A percentile compares a stretch with the other conserved stretches of the same genome.
Evolutionary conservation across 2,113 vertebrate species (phyloP).

Genomic region (Sturnira hondurensis): DNA sequence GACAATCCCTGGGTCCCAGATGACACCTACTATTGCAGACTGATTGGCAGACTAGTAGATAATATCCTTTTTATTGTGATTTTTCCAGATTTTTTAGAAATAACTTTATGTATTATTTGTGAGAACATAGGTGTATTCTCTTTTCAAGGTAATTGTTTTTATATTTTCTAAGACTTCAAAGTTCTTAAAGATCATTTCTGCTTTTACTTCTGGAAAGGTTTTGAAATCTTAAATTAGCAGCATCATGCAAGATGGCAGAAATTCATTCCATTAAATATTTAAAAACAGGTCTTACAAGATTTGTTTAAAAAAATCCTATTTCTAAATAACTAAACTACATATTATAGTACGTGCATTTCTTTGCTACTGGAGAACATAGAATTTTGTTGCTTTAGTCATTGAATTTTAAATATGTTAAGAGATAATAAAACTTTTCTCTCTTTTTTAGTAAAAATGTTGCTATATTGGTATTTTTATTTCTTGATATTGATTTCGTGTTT

Average conservation of each 20-base stretch:
- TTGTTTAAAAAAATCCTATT: neutral
- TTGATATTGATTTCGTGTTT: slow-evolving; percentile 33
- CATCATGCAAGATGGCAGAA: neutral
- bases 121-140: neutral
- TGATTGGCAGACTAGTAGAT: slow-evolving; percentile 97
- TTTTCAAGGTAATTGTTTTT: slow-evolving; percentile 32
- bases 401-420: neutral
- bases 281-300: neutral
- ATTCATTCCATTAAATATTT: slow-evolving; percentile 15
- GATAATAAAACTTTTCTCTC: neutral
- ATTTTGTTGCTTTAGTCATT: neutral
- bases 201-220: slow-evolving; percentile 17
- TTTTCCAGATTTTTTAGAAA: neutral
- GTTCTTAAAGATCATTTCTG: neutral
- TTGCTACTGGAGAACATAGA: neutral
- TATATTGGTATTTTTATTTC: neutral
- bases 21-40: slow-evolving; percentile 98
- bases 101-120: neutral
- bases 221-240: slow-evolving; percentile 43
- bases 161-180: neutral
- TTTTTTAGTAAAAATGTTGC: neutral
- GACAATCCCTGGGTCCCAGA: slow-evolving; percentile 96
- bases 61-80: slow-evolving; percentile 91
- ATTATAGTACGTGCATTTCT: neutral
- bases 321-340: neutral